Conservation (phyloP, 1,140 invertebrate species). For the Eurosta solidaginis region DNA sequence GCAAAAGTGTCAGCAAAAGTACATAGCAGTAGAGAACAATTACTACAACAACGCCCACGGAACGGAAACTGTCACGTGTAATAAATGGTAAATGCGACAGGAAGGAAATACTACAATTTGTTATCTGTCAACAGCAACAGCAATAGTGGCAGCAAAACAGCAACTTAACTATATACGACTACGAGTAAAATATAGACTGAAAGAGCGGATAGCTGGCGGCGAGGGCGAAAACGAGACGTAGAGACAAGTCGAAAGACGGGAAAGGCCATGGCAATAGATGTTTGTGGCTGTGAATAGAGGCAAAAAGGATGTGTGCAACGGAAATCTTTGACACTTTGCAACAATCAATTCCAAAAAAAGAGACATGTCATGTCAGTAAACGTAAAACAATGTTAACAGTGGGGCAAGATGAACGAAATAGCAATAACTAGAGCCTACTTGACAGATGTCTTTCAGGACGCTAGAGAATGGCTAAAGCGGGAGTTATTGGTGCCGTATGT, state of each 20-base stretch:
- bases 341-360: slow-evolving; percentile 23
- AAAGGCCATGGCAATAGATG: not conserved
- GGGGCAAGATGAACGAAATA: too few relatives aligned
- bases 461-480: too few relatives aligned
- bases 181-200: not conserved
- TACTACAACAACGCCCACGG: slow-evolving; percentile 21
- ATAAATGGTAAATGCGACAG: slow-evolving; percentile 24
- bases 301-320: slow-evolving; percentile 16
- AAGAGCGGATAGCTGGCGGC: not conserved
- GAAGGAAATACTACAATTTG: slow-evolving; percentile 27
- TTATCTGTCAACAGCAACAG: slow-evolving; percentile 26
- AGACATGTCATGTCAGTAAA: not conserved
- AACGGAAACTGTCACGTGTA: slow-evolving; percentile 26
- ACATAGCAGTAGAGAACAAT: not conserved
- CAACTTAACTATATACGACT: not conserved
- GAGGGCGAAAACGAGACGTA: not conserved
- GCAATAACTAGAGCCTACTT: too few relatives aligned
- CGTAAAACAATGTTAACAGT: not conserved
- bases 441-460: too few relatives aligned
- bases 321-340: slow-evolving; percentile 26
- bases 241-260: not conserved
- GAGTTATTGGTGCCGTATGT: too few relatives aligned
- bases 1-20: not conserved
- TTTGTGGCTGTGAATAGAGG: not conserved
- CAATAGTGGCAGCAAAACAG: slow-evolving; percentile 3